A percentile compares a stretch with the other conserved stretches of the same genome.
These are phyloP conservation scores for Phodopus roborovskii DNA, from an alignment of 2,113 vertebrate species.

Conservation along the genomic window DNA sequence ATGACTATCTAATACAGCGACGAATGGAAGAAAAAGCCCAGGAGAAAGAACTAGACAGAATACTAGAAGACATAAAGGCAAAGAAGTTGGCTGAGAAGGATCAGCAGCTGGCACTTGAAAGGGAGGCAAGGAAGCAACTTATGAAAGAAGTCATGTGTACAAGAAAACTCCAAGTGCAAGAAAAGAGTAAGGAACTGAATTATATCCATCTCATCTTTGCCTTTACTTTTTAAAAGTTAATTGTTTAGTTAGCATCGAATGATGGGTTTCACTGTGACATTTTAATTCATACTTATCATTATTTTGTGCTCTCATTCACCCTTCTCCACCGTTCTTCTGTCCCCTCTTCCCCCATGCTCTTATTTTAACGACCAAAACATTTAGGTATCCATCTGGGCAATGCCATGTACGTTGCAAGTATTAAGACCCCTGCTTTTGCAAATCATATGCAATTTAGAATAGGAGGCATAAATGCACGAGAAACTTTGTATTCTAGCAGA, in stretches of 20 bases:
- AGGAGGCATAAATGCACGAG: neutral
- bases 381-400: neutral
- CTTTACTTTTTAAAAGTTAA: conserved; percentile 29
- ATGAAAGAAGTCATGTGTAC: conserved; percentile 89
- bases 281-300: neutral
- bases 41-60: conserved; percentile 86
- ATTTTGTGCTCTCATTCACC: neutral
- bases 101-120: conserved; percentile 81
- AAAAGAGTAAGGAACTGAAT: conserved; percentile 89
- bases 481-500: neutral
- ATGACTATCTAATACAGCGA: conserved; percentile 86
- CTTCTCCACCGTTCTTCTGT: no score
- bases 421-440: neutral
- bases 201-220: neutral
- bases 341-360: neutral
- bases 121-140: conserved; percentile 87
- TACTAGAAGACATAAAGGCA: conserved; percentile 86
- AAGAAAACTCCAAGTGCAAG: conserved; percentile 89
- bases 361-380: neutral
- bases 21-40: conserved; percentile 85
- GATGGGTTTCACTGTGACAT: neutral
- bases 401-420: neutral
- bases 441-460: neutral
- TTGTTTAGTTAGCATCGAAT: neutral
- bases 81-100: conserved; percentile 84